Conservation (phyloP, 2,888 invertebrate genomes). For the Suillia variegata region DNA sequence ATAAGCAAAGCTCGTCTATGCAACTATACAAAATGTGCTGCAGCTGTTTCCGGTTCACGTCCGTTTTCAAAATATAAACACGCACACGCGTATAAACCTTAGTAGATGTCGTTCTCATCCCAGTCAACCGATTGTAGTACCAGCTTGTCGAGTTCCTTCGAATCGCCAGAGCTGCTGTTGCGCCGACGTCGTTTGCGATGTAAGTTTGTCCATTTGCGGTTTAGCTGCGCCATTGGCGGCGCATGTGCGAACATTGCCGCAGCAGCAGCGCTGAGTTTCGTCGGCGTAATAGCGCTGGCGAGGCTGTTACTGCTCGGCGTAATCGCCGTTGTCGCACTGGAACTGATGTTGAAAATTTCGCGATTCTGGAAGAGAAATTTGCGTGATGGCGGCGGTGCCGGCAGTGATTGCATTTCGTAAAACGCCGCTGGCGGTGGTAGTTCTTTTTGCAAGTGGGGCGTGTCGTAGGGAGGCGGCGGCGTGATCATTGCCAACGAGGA, state of each 20-base stretch:
- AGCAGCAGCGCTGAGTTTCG: slow-evolving; percentile 51
- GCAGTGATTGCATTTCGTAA: neutral
- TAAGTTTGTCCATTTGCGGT: slow-evolving; percentile 59
- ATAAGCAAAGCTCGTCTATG: neutral
- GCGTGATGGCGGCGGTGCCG: slow-evolving; percentile 42
- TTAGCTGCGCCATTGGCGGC: slow-evolving; percentile 57
- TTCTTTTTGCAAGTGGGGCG: slow-evolving; percentile 33
- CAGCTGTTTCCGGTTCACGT: neutral
- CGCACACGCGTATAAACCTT: slow-evolving; percentile 25
- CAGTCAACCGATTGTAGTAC: slow-evolving; percentile 61
- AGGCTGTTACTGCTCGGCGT: slow-evolving; percentile 26
- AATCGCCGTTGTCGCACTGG: slow-evolving; percentile 25
- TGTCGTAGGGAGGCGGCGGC: slow-evolving; percentile 55
- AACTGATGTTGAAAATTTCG: slow-evolving; percentile 52
- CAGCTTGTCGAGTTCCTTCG: slow-evolving; percentile 59
- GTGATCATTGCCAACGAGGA: slow-evolving; percentile 57
- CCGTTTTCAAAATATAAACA: neutral
- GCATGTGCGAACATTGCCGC: slow-evolving; percentile 58
- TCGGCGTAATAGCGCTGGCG: slow-evolving; percentile 51
- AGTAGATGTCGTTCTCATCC: slow-evolving; percentile 61
- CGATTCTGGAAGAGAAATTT: slow-evolving; percentile 53
- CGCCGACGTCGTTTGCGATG: slow-evolving; percentile 54
- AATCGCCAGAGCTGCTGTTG: slow-evolving; percentile 58
- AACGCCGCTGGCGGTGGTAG: slow-evolving; percentile 28
- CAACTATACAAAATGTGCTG: neutral